Percentiles rank a stretch among this genome's conserved stretches.
These are phyloP conservation scores for Peromyscus maniculatus DNA, from an alignment of 2,113 vertebrate species.

Conservation along the genomic window DNA sequence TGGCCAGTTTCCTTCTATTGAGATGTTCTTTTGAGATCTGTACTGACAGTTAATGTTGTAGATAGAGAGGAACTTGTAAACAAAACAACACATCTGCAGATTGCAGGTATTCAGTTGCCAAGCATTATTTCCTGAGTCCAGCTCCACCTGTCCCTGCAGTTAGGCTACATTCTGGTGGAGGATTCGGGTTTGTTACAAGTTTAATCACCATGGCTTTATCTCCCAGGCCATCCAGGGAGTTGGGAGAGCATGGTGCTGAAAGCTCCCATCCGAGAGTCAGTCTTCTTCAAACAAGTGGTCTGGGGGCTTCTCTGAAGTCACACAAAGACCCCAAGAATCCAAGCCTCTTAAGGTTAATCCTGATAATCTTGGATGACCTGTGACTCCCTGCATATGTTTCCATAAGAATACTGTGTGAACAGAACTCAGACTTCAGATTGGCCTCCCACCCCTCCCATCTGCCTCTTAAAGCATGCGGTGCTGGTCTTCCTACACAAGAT, in stretches of 20 bases:
- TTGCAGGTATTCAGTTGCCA: not conserved
- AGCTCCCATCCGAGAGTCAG: not conserved
- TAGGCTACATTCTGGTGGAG: not conserved
- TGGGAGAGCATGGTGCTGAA: not conserved
- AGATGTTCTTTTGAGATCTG: slow-evolving; percentile 27
- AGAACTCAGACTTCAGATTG: not conserved
- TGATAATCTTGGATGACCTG: not conserved
- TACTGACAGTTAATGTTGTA: slow-evolving; percentile 1
- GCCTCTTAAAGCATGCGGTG: not conserved
- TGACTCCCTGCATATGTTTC: not conserved
- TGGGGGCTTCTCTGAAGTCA: slow-evolving; percentile 29
- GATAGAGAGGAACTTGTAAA: slow-evolving; percentile 37
- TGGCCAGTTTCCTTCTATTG: slow-evolving; percentile 45
- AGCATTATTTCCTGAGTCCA: slow-evolving; percentile 12
- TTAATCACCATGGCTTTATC: slow-evolving; percentile 5
- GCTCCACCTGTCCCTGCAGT: not conserved
- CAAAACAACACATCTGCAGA: not conserved
- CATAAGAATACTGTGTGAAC: not conserved
- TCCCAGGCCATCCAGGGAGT: not conserved
- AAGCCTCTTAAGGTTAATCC: not conserved
- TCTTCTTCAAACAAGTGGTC: not conserved
- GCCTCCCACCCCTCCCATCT: not conserved
- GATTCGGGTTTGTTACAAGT: not conserved
- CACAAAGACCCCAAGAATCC: not conserved
- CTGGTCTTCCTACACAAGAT: not conserved